These are phyloP conservation scores for Chiloscyllium punctatum DNA, from an alignment of 2,797 vertebrate genomes.

Conservation along the genomic window DNA sequence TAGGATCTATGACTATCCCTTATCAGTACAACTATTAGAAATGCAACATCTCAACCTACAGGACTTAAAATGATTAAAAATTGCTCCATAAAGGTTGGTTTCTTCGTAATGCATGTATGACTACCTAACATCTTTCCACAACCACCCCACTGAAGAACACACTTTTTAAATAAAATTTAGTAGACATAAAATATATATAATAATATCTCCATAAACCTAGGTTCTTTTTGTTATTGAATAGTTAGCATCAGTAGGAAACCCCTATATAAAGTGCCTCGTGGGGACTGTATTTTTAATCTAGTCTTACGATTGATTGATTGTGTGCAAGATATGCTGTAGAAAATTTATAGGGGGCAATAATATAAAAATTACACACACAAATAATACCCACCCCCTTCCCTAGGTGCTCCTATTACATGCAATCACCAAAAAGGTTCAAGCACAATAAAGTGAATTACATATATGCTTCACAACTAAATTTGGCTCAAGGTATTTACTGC, in stretches of 20 bases:
- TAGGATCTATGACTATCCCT: neutral
- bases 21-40: neutral
- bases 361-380: neutral
- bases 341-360: neutral
- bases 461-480: neutral
- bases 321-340: neutral
- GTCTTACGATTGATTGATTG: neutral
- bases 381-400: neutral
- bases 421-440: neutral
- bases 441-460: neutral
- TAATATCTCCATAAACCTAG: neutral
- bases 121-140: neutral
- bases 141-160: neutral
- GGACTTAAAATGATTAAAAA: neutral
- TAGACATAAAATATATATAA: neutral
- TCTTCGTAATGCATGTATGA: neutral
- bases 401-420: neutral
- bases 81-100: neutral
- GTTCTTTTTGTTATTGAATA: neutral
- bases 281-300: neutral
- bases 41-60: neutral
- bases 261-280: neutral
- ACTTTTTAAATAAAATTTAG: neutral
- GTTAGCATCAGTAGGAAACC: no score
- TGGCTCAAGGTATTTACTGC: neutral